Base-by-base conservation (phyloP, 2,888 invertebrate genomes). In the Cataglyphis cursor region DNA sequence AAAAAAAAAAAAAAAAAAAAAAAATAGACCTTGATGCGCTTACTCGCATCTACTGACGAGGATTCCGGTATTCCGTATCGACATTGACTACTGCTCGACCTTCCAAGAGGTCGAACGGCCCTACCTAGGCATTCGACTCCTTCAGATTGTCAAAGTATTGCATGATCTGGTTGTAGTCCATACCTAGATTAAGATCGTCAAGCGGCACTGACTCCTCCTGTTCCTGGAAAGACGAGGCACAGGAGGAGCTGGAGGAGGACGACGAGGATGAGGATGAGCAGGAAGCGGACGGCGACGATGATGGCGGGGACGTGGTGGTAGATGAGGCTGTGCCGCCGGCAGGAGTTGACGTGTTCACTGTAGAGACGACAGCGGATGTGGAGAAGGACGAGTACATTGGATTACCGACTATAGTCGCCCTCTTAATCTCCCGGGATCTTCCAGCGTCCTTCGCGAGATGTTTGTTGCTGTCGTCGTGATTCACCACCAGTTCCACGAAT, bases 101-200 rank as follows among this genome's bases (percentile, higher is more conserved):
- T 89, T 88, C 83, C 57, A 97, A 97, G 96, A 97, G 97, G 97
- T 97, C 97, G 96, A 97, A 97, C 89, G 88, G 87, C 89, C 96
- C 75, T 75, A 97, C 97, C 97, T 97, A 97, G 97, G 97, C 97
- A 96, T 97, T 97, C 95, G 97, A 97, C 96, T 97, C 97, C 97
- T 99, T 99, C 94, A 99, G 96, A 96, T 98, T 99, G 96, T 99
- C 98, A 96, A 99, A 99, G 96, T 99, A 99, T 95, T 99, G 98
- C 98, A 99, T 98, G 95, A 99, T 98, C 96, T 99, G 98, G 95
- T 99, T 98, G 95, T 99, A 99, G 95, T 99, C 98, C 98, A 99
- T 98, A 94, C 98, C 98, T 85, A 96, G 95, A 92, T 96, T 96
- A 88, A 98, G 96, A 95, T 98, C 98, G 95, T 98, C 98, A 91